Percentiles rank a stretch among this genome's conserved stretches.
Evolutionary conservation across 2,113 vertebrate species (phyloP).

Genomic region (Sialia sialis): DNA sequence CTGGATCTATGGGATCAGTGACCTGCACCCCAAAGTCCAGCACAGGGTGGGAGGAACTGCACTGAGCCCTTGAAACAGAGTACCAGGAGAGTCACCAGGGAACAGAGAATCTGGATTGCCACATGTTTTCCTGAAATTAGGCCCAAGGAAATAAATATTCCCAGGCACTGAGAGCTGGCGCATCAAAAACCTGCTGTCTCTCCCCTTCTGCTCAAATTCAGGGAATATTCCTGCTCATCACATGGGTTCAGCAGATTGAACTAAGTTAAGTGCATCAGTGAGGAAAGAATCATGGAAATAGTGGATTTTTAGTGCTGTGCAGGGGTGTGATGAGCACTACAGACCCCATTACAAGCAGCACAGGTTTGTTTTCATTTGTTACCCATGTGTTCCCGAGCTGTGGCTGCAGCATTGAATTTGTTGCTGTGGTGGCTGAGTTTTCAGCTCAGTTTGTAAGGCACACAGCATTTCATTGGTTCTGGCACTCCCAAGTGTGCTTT

Average conservation of each 20-base stretch:
- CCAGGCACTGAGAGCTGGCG: not conserved
- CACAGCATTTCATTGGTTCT: not conserved
- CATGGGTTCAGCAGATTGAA: not conserved
- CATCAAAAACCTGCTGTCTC: not conserved
- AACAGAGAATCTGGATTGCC: not conserved
- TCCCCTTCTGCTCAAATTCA: not conserved
- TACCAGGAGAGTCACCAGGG: not conserved
- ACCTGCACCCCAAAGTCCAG: not conserved
- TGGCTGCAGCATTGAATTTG: not conserved
- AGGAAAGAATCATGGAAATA: rapidly evolving
- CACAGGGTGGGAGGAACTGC: not conserved
- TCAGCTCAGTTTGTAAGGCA: not conserved
- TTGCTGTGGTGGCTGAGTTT: not conserved
- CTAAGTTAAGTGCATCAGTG: not conserved
- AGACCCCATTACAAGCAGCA: not conserved
- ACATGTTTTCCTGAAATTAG: not conserved
- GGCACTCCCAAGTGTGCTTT: not conserved
- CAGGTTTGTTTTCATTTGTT: rapidly evolving
- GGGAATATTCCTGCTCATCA: not conserved
- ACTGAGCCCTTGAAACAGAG: not conserved
- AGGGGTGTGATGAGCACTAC: not conserved
- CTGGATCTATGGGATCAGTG: not conserved
- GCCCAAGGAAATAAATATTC: not conserved
- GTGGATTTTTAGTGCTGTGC: not conserved
- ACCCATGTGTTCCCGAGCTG: rapidly evolving